A percentile compares a stretch with the other conserved stretches of the same genome.
phyloP scores from a whole-genome alignment of 2,888 invertebrate species.

The Ichneumoninae sp. region DNA sequence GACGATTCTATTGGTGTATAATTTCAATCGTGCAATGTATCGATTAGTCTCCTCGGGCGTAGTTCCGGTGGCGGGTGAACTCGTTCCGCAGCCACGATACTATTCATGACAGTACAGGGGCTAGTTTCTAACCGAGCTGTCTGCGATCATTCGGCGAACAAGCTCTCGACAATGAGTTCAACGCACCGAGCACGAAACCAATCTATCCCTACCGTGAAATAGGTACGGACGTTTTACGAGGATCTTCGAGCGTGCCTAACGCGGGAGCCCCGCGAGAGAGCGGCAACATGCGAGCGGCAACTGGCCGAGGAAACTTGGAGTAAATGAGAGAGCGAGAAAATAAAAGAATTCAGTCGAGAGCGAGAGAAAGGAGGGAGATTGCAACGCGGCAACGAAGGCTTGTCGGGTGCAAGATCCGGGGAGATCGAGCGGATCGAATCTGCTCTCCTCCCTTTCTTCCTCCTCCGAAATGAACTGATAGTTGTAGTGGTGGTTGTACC shows the following conservation, averaged over 20 bases:
- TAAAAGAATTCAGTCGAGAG: conserved; percentile 36
- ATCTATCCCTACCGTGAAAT: conserved; percentile 67
- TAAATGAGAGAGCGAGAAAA: conserved; percentile 3
- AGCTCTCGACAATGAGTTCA: conserved; percentile 63
- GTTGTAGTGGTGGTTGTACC: conserved; percentile 35
- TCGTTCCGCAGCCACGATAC: conserved; percentile 30
- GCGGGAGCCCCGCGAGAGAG: conserved; percentile 49
- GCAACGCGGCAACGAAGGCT: conserved; percentile 51
- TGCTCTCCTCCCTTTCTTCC: conserved; percentile 37
- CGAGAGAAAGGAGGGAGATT: conserved; percentile 1
- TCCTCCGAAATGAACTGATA: conserved; percentile 18
- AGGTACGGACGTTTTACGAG: conserved; percentile 65
- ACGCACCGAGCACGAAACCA: conserved; percentile 66
- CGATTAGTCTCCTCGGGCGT: conserved; percentile 27
- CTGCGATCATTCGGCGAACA: conserved; percentile 42
- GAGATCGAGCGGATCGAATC: conserved; percentile 65
- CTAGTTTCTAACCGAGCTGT: conserved; percentile 45
- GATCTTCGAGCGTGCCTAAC: conserved; percentile 65
- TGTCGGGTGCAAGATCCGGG: conserved; percentile 57
- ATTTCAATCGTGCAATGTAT: conserved; percentile 39
- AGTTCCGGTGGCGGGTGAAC: conserved; percentile 29
- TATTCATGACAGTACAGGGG: conserved; percentile 17
- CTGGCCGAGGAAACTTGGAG: not conserved
- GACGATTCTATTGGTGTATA: not conserved
- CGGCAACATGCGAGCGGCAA: conserved; percentile 32